phyloP scores from a whole-genome alignment of 2,797 vertebrate genomes.

The Acomys russatus region DNA sequence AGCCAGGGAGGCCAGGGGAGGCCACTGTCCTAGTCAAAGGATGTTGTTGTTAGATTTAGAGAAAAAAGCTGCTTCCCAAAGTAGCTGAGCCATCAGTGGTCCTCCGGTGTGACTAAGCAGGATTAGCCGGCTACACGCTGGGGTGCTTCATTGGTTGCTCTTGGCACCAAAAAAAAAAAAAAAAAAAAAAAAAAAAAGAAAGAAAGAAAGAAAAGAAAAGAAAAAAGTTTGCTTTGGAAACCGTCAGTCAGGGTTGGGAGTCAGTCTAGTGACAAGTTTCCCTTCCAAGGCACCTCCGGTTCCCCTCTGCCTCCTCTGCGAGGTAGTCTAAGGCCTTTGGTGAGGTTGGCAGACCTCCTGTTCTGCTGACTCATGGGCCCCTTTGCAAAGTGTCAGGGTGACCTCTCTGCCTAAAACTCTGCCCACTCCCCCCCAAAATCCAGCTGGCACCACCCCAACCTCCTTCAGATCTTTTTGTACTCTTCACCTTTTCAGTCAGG shows the following conservation, averaged over 20 bases:
- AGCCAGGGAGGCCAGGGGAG: not conserved
- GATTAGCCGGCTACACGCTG: not conserved
- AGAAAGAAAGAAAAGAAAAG: too few species aligned
- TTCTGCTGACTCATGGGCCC: not conserved
- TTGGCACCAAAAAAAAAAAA: not conserved
- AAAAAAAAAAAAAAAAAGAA: too few species aligned
- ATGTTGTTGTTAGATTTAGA: not conserved
- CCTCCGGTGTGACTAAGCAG: not conserved
- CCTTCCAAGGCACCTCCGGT: not conserved
- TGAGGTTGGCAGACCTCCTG: not conserved
- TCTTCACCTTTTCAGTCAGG: not conserved
- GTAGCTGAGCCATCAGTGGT: not conserved
- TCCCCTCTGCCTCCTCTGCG: not conserved
- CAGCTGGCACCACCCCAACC: too few species aligned
- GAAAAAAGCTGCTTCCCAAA: not conserved
- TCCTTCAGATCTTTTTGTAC: not conserved
- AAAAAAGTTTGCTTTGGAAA: slow-evolving; percentile 20
- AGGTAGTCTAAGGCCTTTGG: not conserved
- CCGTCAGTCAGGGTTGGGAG: not conserved
- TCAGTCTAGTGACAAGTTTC: not conserved
- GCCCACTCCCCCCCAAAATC: not conserved
- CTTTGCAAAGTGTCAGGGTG: not conserved
- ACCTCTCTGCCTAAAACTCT: not conserved
- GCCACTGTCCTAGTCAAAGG: not conserved
- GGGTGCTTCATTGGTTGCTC: not conserved